Evolutionary conservation across 2,888 invertebrate genomes (phyloP).

Genomic region (Cheilosia urbana): DNA sequence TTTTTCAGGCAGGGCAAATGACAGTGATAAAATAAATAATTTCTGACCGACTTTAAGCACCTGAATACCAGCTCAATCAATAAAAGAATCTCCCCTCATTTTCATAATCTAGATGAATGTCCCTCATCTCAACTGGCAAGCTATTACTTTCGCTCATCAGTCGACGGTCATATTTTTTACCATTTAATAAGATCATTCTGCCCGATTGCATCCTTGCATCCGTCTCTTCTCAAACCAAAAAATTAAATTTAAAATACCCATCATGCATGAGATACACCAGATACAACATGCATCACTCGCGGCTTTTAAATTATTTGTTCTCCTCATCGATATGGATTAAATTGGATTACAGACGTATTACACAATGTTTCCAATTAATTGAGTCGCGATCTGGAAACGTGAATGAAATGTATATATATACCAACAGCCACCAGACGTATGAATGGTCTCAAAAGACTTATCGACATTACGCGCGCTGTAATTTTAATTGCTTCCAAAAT

Average conservation of each 20-base stretch:
- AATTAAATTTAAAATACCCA: conserved; percentile 15
- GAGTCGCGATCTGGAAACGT: conserved; percentile 36
- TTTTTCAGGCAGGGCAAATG: no score
- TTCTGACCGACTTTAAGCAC: no score
- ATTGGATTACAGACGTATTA: conserved; percentile 68
- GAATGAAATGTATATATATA: not conserved
- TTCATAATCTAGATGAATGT: no score
- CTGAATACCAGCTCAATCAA: no score
- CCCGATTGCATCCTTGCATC: not conserved
- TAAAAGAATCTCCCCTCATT: no score
- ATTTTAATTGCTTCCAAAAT: conserved; percentile 62
- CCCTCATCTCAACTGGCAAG: no score
- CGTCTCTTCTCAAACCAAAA: not conserved
- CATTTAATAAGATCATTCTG: not conserved
- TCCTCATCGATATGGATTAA: conserved; percentile 40
- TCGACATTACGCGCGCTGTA: conserved; percentile 50
- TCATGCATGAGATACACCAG: not conserved
- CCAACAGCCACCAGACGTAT: conserved; percentile 1
- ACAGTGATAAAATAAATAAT: no score
- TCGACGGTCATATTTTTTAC: no score
- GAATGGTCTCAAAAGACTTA: conserved; percentile 33
- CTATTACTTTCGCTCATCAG: no score
- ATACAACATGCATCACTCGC: not conserved
- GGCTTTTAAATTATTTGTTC: conserved; percentile 13
- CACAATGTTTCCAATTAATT: conserved; percentile 68